Evolutionary conservation across 2,113 vertebrate species (phyloP).

Genomic region (Sceloporus undulatus): DNA sequence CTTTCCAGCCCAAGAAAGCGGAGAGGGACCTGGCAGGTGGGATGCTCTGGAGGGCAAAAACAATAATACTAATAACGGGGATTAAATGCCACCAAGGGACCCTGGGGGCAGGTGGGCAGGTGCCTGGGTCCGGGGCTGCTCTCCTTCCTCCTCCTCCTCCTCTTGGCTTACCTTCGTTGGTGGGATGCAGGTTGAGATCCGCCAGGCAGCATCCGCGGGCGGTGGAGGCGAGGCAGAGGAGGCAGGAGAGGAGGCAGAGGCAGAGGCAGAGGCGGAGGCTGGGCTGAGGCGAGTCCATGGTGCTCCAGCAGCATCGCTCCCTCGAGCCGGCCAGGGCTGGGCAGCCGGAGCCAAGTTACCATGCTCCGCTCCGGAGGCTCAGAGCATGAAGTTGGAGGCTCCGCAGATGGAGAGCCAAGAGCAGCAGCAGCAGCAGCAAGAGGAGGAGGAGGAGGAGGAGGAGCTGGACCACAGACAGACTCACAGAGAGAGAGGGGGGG

Average conservation of each 20-base stretch:
- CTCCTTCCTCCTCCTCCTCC: background rate
- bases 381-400: conserved; percentile 87
- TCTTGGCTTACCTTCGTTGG: conserved; percentile 91
- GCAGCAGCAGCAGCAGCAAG: conserved; percentile 57
- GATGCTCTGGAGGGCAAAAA: too few species aligned
- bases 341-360: conserved; percentile 79
- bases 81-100: too few species aligned
- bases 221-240: conserved; percentile 70
- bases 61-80: too few species aligned
- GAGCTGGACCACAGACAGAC: too few species aligned
- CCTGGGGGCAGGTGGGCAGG: background rate
- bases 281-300: conserved; percentile 90
- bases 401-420: conserved; percentile 78
- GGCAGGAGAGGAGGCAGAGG: conserved; percentile 31
- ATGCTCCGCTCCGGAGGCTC: conserved; percentile 82
- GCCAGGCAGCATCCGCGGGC: conserved; percentile 68
- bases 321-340: conserved; percentile 89
- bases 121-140: background rate
- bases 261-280: conserved; percentile 68
- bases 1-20: too few species aligned
- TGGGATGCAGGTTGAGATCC: conserved; percentile 80
- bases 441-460: too few species aligned
- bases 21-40: too few species aligned
- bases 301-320: conserved; percentile 92
- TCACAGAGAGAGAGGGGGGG: background rate